Conservation (phyloP, 2,888 invertebrate genomes). For the Brassicogethes aeneus region DNA sequence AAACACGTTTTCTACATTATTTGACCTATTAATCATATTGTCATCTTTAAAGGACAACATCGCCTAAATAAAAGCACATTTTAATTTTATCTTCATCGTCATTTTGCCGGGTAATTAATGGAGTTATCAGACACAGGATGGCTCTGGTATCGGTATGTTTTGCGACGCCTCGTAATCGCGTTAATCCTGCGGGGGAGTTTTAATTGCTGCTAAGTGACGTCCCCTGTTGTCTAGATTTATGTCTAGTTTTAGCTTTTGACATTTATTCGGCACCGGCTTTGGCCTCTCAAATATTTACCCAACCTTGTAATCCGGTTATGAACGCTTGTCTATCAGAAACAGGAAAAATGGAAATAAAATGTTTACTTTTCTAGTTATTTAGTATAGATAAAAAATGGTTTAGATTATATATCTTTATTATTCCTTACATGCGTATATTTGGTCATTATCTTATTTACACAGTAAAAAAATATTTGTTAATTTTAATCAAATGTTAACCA, state of each 20-base stretch:
- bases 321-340: conserved; percentile 19
- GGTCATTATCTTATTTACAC: too few relatives aligned
- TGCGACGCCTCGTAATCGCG: conserved; percentile 24
- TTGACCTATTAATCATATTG: too few relatives aligned
- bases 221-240: conserved; percentile 4
- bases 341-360: conserved; percentile 1
- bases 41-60: too few relatives aligned
- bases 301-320: conserved; percentile 25
- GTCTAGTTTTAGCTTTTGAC: conserved; percentile 14
- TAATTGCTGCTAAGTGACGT: conserved; percentile 30
- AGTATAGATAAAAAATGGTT: too few relatives aligned
- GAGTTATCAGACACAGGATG: neutral
- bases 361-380: conserved; percentile 5
- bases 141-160: conserved; percentile 6
- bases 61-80: too few relatives aligned
- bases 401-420: too few relatives aligned
- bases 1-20: too few relatives aligned
- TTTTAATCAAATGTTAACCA: too few relatives aligned
- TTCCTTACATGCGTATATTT: too few relatives aligned
- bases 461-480: too few relatives aligned
- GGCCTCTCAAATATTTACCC: conserved; percentile 23
- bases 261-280: conserved; percentile 26
- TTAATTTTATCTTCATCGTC: too few relatives aligned
- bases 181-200: conserved; percentile 24
- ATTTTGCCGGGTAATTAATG: neutral